phyloP scores from a whole-genome alignment of 2,888 invertebrate species.

The Clanis bilineata region DNA sequence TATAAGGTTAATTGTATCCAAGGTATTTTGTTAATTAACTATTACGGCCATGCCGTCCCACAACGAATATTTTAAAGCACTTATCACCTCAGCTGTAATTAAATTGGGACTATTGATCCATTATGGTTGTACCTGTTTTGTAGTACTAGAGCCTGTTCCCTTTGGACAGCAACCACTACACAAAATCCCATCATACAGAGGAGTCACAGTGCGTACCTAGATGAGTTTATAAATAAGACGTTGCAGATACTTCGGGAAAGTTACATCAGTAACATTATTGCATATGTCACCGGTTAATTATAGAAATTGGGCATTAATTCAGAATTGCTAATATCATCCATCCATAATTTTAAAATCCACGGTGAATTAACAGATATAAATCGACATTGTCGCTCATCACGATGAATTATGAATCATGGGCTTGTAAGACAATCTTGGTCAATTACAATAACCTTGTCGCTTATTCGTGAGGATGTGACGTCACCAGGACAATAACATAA shows the following conservation, averaged over 20 bases:
- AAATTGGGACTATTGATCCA: neutral
- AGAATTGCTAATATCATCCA: neutral
- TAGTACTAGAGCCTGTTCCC: neutral
- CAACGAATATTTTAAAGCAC: neutral
- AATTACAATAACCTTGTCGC: conserved; percentile 62
- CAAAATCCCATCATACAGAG: neutral
- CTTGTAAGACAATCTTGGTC: conserved; percentile 60
- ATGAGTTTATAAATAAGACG: no score
- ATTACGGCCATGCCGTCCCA: neutral
- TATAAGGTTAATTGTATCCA: conserved; percentile 6
- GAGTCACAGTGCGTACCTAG: no score
- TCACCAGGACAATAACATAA: conserved; percentile 39
- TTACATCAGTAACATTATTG: neutral
- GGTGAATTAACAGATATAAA: conserved; percentile 48
- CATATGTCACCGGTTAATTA: neutral
- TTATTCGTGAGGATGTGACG: conserved; percentile 53
- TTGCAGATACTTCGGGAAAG: no score
- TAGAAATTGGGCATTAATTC: neutral
- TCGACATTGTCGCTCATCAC: conserved; percentile 40
- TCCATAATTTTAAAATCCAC: neutral
- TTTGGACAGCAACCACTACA: neutral
- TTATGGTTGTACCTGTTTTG: neutral
- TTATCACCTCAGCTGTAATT: neutral
- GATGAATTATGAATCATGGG: conserved; percentile 59
- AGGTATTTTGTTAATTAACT: neutral